Conservation (phyloP, 1,140 invertebrate genomes). For the Cydia fagiglandana region DNA sequence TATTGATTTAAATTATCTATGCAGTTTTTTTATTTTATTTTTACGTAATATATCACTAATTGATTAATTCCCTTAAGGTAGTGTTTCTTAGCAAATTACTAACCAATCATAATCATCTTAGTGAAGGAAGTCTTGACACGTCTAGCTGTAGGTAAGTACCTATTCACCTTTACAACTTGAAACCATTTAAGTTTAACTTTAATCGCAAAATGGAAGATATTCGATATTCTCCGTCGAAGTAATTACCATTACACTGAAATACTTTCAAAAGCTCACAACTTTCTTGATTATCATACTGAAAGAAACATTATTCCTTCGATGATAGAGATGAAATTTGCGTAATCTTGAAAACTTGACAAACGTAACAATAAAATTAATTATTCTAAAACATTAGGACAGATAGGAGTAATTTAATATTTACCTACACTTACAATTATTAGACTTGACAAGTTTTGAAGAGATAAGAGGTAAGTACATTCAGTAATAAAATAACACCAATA, state of each 20-base stretch:
- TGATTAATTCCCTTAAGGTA: too few species aligned
- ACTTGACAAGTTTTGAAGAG: neutral
- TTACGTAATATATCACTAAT: too few species aligned
- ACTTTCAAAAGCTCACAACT: constrained; percentile 5
- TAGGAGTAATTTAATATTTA: neutral
- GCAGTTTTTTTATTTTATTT: too few species aligned
- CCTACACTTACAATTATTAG: neutral
- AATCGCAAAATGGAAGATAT: constrained; percentile 20
- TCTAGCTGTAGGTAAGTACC: neutral
- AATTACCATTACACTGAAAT: neutral
- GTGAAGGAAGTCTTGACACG: neutral
- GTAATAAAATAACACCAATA: too few species aligned
- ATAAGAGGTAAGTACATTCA: too few species aligned
- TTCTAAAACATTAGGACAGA: neutral
- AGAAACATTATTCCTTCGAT: neutral
- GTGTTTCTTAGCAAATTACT: too few species aligned
- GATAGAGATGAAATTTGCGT: neutral
- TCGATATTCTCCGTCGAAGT: neutral
- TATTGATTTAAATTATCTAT: too few species aligned
- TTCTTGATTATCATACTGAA: neutral
- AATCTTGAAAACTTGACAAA: neutral
- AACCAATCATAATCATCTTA: neutral
- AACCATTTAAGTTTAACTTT: neutral
- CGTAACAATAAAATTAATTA: neutral
- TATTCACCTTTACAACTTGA: neutral